These are phyloP conservation scores for Pomacea canaliculata DNA, from an alignment of 2,888 invertebrate genomes.

Conservation along the genomic window DNA sequence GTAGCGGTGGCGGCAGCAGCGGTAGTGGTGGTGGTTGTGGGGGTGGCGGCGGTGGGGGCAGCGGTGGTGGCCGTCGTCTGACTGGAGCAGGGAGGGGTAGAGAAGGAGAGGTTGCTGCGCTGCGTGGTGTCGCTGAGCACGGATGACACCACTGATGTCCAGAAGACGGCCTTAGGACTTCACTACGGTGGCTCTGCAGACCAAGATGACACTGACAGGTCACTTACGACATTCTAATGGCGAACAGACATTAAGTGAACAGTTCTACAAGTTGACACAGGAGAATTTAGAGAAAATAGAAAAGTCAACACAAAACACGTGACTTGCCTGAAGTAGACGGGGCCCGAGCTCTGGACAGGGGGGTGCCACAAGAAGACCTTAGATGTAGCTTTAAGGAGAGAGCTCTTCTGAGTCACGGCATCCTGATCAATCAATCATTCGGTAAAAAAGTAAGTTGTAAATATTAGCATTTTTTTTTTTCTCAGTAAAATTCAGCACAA, in stretches of 20 bases:
- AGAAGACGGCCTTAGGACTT: neutral
- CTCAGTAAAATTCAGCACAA: too few relatives aligned
- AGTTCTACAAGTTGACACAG: too few relatives aligned
- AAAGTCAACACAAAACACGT: neutral
- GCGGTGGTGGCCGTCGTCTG: too few relatives aligned
- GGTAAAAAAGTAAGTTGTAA: neutral
- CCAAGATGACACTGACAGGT: neutral
- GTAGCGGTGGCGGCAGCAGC: too few relatives aligned
- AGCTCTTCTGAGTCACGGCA: neutral
- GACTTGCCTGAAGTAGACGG: neutral
- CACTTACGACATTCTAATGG: too few relatives aligned
- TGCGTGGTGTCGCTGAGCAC: neutral
- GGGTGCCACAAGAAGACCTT: neutral
- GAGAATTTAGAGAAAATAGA: neutral
- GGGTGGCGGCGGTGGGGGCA: too few relatives aligned
- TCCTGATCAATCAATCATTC: neutral
- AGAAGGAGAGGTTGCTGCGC: neutral
- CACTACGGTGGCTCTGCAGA: neutral
- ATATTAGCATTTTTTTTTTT: too few relatives aligned
- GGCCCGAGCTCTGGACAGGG: neutral
- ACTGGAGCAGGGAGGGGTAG: too few relatives aligned
- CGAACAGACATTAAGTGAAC: too few relatives aligned
- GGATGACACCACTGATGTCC: neutral
- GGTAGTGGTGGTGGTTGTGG: too few relatives aligned
- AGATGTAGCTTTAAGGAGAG: neutral